Evolutionary conservation across 2,113 vertebrate genomes (phyloP).

Genomic region (Gracilinanus agilis): DNA sequence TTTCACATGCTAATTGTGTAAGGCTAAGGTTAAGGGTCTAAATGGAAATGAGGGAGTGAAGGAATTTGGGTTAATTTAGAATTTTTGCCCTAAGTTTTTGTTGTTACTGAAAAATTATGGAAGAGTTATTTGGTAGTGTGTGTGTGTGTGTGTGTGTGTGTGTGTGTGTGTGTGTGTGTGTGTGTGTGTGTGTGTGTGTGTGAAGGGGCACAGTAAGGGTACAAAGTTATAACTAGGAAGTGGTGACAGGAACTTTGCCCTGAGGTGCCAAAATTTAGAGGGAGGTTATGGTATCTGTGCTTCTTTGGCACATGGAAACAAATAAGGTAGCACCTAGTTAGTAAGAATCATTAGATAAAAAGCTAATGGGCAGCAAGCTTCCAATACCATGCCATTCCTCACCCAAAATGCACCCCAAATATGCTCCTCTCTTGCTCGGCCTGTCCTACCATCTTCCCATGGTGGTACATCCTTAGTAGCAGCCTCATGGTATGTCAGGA

Average conservation of each 20-base stretch:
- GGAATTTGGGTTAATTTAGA: background rate
- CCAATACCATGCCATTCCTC: background rate
- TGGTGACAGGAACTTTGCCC: background rate
- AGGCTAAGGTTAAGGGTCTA: background rate
- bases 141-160: background rate
- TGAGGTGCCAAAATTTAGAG: background rate
- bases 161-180: background rate
- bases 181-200: too few relatives aligned
- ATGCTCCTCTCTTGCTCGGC: background rate
- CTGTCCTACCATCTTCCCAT: background rate
- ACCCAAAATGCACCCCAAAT: background rate
- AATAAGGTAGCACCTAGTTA: background rate
- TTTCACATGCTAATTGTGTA: background rate
- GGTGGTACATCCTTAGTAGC: background rate
- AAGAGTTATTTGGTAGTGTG: background rate
- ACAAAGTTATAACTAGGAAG: background rate
- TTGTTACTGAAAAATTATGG: background rate
- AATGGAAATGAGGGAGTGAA: background rate
- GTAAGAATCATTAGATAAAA: background rate
- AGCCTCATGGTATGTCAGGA: background rate
- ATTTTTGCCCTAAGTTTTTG: background rate
- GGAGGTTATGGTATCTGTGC: background rate
- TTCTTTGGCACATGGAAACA: background rate
- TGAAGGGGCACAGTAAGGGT: background rate
- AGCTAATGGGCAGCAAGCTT: background rate